Evolutionary conservation across 2,113 vertebrate species (phyloP), one percentile per base, ranked within the genome.

Genomic region (Onychostoma macrolepis): DNA sequence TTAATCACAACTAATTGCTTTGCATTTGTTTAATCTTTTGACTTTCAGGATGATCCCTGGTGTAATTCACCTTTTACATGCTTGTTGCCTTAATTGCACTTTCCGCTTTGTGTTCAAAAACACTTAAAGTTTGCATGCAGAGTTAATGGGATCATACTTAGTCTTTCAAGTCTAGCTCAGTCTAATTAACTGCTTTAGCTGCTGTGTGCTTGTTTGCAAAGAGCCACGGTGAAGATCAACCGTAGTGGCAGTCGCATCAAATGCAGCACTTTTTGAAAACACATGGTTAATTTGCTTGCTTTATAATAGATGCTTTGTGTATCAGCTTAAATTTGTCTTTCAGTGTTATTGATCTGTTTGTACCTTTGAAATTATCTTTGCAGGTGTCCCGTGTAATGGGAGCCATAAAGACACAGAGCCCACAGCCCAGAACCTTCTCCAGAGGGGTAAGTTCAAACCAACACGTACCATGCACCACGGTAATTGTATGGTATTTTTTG

Each of bases 381-480:
- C 88, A 98, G 97, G 94, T 97, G 89, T 96, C 95, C 84, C 95
- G 93, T 80, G 93, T 96, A 77, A 93, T 97, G 86, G 95, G 96
- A 86, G 96, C 94, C 53, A 90, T 98, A 87, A 96, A 92, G 92
- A 96, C 65, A 87, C 95, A 94, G 90, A 93, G 94, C 90, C 94
- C 96, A 91, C 95, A 96, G 92, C 94, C 95, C 90, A 95, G 94
- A 95, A 94, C 90, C 65, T 96, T 97, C 92, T 92, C 93, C 91
- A 96, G 93, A 94, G 94, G 95, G 91, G 98, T 99, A 95, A 95
- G 94, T 96, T 93, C 11, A 80, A 71, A 71, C 12, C n/a, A 26
- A 48, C 13, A 30, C 43, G 2, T 13, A 6, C n/a, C 67, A 10
- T 30, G 45, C 21, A 53, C 8, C 26, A 28, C 19, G 3, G 12